Percentiles rank a stretch among this genome's conserved stretches.
These are phyloP conservation scores for Rhinoptilus africanus DNA, from an alignment of 2,113 vertebrate genomes.

Conservation along the genomic window DNA sequence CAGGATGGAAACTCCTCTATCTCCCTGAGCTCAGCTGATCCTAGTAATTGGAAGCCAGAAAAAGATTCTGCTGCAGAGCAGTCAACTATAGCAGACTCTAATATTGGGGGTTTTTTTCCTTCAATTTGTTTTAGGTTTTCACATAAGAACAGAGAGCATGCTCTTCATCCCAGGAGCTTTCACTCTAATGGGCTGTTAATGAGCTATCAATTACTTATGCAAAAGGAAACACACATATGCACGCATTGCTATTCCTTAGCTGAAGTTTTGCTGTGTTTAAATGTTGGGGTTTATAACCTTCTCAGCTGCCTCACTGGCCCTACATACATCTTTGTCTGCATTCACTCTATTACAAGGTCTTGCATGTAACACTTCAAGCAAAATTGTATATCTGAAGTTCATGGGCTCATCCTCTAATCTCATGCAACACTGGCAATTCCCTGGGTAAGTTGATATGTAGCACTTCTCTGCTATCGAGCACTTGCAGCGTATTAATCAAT, in stretches of 20 bases:
- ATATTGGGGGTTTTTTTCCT: background rate
- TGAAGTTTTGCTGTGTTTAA: background rate
- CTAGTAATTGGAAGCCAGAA: background rate
- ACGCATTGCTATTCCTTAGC: background rate
- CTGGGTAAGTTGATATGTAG: background rate
- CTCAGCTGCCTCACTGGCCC: background rate
- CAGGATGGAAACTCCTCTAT: background rate
- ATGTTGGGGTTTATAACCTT: background rate
- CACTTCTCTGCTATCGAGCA: background rate
- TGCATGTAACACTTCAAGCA: background rate
- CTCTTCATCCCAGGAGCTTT: constrained; percentile 33
- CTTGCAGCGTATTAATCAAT: constrained; percentile 4
- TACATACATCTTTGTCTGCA: background rate
- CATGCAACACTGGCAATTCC: background rate
- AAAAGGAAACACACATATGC: background rate
- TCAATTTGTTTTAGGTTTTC: background rate
- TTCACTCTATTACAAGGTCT: background rate
- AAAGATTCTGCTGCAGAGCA: background rate
- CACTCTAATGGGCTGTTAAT: constrained; percentile 27
- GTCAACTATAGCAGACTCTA: background rate
- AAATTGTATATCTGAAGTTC: background rate
- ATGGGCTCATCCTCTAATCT: background rate
- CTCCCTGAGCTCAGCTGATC: background rate
- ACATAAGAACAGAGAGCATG: background rate
- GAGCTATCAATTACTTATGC: constrained; percentile 46